Base-by-base conservation (phyloP, 2,113 vertebrate genomes). In the Eretmochelys imbricata region DNA sequence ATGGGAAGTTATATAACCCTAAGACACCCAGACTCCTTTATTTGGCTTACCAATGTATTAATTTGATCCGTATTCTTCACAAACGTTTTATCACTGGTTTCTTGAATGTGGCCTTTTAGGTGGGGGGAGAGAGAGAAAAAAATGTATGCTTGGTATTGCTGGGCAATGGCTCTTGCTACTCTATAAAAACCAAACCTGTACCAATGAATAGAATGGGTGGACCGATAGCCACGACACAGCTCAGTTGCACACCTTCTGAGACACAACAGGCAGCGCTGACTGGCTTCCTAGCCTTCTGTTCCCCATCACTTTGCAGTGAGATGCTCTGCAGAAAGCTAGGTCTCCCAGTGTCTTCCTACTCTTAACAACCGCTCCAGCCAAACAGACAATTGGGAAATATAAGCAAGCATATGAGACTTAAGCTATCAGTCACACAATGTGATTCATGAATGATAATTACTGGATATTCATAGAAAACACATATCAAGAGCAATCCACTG, bases 361-460 rank as follows among this genome's bases (percentile, higher is more conserved):
- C 6, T 53, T 51, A 8, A 3, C 3, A 1, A 46, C 82, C 92
- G 49, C 1, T 20, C 11, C 80, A 82, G 54, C 19, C 57, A 51
- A 90, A 90, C 82, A 38, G 91, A 90, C 79, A 38, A 93, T 62
- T 86, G 85, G 54, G 51, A 91, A 65, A 82, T n/a, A 46, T 46
- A 46, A 27, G 53, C n/a, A 82, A 27, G 51, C 87, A 2, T 20
- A 84, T 0, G 5, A 3, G 0, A 65, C 62, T 48, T 13, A 84
- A 93, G 83, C 81, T 20, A 75, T 89, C 0, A 1, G 90, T 62
- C 84, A 92, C 78, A 84, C 25, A 0, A 0, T 92, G 89, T 96
- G 94, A 96, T 95, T 96, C 96, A 96, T 95, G 81, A 76, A 75
- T 13, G 19, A 27, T 85, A 89, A 90, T 96, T 95, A 96, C 79